phyloP scores from a whole-genome alignment of 2,797 vertebrate genomes.

The Hyperoplus lanceolatus region DNA sequence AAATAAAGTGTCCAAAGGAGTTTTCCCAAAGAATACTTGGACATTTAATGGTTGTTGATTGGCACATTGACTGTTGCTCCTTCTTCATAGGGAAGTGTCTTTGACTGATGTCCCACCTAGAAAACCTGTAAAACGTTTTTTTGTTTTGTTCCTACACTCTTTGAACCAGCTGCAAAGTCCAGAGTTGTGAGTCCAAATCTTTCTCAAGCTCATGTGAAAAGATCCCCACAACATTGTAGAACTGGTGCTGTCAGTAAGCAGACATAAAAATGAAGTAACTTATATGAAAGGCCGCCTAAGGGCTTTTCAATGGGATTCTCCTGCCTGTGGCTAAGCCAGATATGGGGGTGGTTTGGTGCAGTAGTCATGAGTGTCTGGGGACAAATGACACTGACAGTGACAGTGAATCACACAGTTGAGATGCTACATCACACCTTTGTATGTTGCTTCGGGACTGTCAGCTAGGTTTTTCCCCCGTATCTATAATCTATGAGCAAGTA shows the following conservation, averaged over 20 bases:
- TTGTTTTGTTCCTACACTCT: background rate
- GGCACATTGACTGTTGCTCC: background rate
- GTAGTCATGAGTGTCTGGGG: slow-evolving; percentile 43
- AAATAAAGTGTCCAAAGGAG: background rate
- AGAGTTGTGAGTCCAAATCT: slow-evolving; percentile 23
- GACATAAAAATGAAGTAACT: slow-evolving; percentile 24
- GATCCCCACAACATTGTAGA: slow-evolving; percentile 31
- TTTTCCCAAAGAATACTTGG: slow-evolving; percentile 10
- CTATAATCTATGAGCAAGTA: background rate
- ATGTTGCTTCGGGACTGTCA: background rate
- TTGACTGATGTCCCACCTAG: slow-evolving; percentile 5
- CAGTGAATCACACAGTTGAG: slow-evolving; percentile 54
- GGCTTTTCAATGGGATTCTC: slow-evolving; percentile 48
- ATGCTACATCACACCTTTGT: slow-evolving; percentile 38
- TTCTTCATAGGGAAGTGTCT: background rate
- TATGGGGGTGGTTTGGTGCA: slow-evolving; percentile 50
- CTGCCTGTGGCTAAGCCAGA: slow-evolving; percentile 44
- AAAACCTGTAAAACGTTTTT: slow-evolving; percentile 2
- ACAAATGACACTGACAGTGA: slow-evolving; percentile 52
- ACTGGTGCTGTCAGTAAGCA: slow-evolving; percentile 14
- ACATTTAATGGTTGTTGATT: slow-evolving; percentile 23
- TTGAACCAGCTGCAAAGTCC: slow-evolving; percentile 3
- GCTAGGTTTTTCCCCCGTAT: background rate
- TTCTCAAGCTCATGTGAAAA: slow-evolving; percentile 17
- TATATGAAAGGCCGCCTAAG: slow-evolving; percentile 39